Base-by-base conservation (phyloP, 2,888 invertebrate genomes). In the Taphrorychus bicolor region DNA sequence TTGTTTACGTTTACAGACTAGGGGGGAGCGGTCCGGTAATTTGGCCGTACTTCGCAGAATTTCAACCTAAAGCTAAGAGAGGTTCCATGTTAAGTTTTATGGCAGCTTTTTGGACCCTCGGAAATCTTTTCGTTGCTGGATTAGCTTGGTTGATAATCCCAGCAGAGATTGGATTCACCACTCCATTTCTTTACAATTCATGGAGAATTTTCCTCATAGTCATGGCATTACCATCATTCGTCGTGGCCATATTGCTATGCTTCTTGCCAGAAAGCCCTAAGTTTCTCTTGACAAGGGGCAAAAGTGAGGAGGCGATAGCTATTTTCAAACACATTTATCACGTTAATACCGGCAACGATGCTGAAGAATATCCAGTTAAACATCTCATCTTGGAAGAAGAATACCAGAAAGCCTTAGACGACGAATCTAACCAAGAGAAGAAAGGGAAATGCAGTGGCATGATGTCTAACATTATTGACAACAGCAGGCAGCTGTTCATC, bases 81-180 rank as follows among this genome's bases (percentile, higher is more conserved):
- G 96, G 96, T 58, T 91, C 93, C 59, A 95, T 95, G 95, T 85
- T 96, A 75, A 94, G 94, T 76, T 93, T 94, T 81, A 93, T 96
- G 91, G 95, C 96, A 66, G 95, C 95, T 59, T 96, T 95, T 83
- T 96, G 96, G 96, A 96, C 96, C 65, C 88, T 95, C 75, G 96
- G 96, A 73, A 95, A 95, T 82, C 86, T 96, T 73, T 91, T 95
- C 79, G 95, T 95, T 64, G 95, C 96, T 74, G 94, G 95, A 80
- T 82, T 90, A 72, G 91, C 91, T 71, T 90, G 91, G 90, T 84
- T 90, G 71, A 89, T 91, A 75, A 91, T 91, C 71, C 91, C 91
- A 73, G 86, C 87, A 86, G 91, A 87, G 74, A 89, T 93, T 77
- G 93, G 92, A 73, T 87, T 89, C 68, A 80, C 82, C 48, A 88